Evolutionary conservation across 2,888 invertebrate species (phyloP).

Genomic region (Napeogenes inachia): DNA sequence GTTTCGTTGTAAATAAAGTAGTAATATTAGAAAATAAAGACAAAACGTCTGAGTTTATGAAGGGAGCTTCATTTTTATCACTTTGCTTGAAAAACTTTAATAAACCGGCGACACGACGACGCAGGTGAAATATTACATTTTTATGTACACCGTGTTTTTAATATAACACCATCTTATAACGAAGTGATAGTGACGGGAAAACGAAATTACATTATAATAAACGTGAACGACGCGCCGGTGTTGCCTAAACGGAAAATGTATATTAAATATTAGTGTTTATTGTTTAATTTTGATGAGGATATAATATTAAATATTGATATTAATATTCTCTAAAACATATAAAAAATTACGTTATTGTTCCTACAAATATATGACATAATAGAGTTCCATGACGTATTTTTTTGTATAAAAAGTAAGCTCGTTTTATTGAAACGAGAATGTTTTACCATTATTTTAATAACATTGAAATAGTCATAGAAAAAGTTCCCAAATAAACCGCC

Average conservation of each 20-base stretch:
- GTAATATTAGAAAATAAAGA: constrained; percentile 55
- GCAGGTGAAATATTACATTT: constrained; percentile 61
- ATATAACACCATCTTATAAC: constrained; percentile 42
- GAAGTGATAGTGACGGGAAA: constrained; percentile 16
- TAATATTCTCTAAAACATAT: too few relatives aligned
- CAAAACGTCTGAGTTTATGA: constrained; percentile 50
- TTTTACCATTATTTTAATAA: constrained; percentile 21
- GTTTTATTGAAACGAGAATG: not conserved
- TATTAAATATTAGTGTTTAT: not conserved
- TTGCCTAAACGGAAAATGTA: not conserved
- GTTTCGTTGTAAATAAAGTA: constrained; percentile 29
- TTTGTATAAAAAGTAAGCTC: not conserved
- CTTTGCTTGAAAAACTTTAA: constrained; percentile 67
- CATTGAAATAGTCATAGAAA: constrained; percentile 32
- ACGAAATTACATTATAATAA: constrained; percentile 8
- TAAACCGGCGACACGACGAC: constrained; percentile 56
- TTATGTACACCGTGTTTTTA: constrained; percentile 58
- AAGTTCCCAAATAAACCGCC: constrained; percentile 29
- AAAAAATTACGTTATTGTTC: too few relatives aligned
- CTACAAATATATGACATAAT: too few relatives aligned
- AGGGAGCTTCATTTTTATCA: constrained; percentile 66
- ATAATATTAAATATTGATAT: too few relatives aligned
- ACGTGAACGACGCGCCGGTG: constrained; percentile 1
- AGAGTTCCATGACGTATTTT: not conserved
- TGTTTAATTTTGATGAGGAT: too few relatives aligned